phyloP scores from a whole-genome alignment of 2,888 invertebrate species.

The Ophraella communa region DNA sequence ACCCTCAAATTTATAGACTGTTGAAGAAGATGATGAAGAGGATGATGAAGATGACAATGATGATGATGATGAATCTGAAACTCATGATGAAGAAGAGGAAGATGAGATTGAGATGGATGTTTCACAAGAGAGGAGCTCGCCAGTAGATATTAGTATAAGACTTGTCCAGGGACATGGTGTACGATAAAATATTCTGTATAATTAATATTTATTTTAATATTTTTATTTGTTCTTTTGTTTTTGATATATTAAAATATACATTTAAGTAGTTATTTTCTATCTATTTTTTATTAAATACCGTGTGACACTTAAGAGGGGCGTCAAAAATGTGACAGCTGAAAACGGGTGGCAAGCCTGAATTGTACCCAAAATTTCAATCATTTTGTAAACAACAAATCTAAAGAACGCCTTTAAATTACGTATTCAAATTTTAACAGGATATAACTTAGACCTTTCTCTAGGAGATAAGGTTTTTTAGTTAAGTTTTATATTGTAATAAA shows the following conservation, averaged over 20 bases:
- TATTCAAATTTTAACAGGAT: too few relatives aligned
- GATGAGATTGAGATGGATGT: slow-evolving; percentile 63
- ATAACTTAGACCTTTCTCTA: too few relatives aligned
- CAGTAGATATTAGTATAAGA: slow-evolving; percentile 55
- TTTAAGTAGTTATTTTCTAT: too few relatives aligned
- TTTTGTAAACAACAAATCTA: too few relatives aligned
- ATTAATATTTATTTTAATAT: background rate
- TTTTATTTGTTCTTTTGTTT: background rate
- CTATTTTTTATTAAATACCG: too few relatives aligned
- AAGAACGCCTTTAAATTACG: too few relatives aligned
- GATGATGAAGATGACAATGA: slow-evolving; percentile 69
- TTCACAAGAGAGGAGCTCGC: slow-evolving; percentile 56
- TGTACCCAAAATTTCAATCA: too few relatives aligned
- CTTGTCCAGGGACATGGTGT: slow-evolving; percentile 52
- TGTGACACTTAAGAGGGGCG: too few relatives aligned
- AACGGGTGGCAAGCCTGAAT: too few relatives aligned
- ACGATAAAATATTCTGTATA: slow-evolving; percentile 38
- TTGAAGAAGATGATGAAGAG: slow-evolving; percentile 67
- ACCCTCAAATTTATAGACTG: slow-evolving; percentile 45
- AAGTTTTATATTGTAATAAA: too few relatives aligned
- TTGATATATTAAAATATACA: background rate
- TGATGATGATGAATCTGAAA: slow-evolving; percentile 69
- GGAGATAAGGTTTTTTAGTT: too few relatives aligned
- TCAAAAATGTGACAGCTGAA: too few relatives aligned
- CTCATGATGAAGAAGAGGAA: slow-evolving; percentile 69